Evolutionary conservation across 2,888 invertebrate genomes (phyloP), one percentile per base, ranked within the genome.

Genomic region (Trichopoda pennipes): DNA sequence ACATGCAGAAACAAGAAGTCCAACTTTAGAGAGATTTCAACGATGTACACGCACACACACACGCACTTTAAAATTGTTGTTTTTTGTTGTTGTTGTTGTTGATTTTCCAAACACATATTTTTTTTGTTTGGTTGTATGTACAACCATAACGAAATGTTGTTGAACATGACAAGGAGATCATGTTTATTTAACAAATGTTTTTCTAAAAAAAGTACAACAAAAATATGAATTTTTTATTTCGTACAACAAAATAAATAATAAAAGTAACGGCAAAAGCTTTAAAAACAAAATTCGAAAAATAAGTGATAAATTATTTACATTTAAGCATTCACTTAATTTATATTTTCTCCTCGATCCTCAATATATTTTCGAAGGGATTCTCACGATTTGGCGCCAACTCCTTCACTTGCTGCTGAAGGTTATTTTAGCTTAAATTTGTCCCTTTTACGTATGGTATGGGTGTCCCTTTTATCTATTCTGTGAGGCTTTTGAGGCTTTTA

Each of bases 181-280:
- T 82, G 82, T 82, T 82, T 79, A 76, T 79, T 82, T 82, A 82
- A 82, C 82, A 82, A 82, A 82, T 79, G 82, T 82, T 80, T 80
- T 80, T 72, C 66, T 58, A n/a, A 66, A 74, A 63, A 28, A 69
- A 64, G 44, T 53, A 74, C 55, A 64, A 69, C 47, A 47, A 79
- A 44, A 79, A 73, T 21, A 60, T 47, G 35, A 55, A 7, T 70
- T 55, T n/a, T 63, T 63, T 17, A 38, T 47, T 55, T 35, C 14
- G 17, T 44, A 49, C 47, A 64, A 38, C 44, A 47, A 74, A 55
- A 63, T 38, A 21, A 55, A 35, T 56, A 35, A 69, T 12, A 12
- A 38, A 2, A 38, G 32, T 47, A 60, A 70, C 8, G 16, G 60
- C n/a, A 51, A 35, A 49, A 42, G 47, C 2, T 35, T 55, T 23